A percentile compares a stretch with the other conserved stretches of the same genome.
phyloP scores from a whole-genome alignment of 2,888 invertebrate genomes.

The Acleris cristana region DNA sequence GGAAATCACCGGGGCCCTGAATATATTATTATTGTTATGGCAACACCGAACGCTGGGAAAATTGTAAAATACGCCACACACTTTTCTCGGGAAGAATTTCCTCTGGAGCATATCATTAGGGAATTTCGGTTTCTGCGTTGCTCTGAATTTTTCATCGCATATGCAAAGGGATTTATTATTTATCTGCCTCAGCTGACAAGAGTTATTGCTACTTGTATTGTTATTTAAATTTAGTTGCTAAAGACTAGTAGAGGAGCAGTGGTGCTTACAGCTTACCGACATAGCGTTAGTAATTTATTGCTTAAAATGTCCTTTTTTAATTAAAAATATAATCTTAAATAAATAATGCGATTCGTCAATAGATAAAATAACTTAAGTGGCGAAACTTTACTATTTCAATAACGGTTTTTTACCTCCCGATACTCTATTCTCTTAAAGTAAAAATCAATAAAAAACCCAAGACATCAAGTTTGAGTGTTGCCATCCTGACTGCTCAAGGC shows the following conservation, averaged over 20 bases:
- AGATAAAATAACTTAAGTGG: too few species aligned
- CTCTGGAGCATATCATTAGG: conserved; percentile 55
- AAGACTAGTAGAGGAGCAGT: conserved; percentile 12
- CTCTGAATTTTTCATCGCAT: conserved; percentile 66
- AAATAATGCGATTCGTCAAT: too few species aligned
- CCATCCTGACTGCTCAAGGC: background rate
- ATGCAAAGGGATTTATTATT: conserved; percentile 37
- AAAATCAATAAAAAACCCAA: too few species aligned
- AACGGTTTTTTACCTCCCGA: too few species aligned
- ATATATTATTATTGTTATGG: conserved; percentile 82
- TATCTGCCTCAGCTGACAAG: conserved; percentile 31
- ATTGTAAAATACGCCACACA: conserved; percentile 75
- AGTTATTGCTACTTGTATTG: conserved; percentile 37
- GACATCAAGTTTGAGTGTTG: background rate
- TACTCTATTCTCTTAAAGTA: too few species aligned
- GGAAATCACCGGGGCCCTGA: conserved; percentile 78
- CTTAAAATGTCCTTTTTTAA: background rate
- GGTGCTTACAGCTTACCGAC: background rate
- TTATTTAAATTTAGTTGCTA: conserved; percentile 30
- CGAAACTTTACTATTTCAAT: too few species aligned
- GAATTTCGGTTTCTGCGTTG: conserved; percentile 64
- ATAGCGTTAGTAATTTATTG: background rate
- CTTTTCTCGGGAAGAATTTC: conserved; percentile 47
- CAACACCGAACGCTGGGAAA: conserved; percentile 72
- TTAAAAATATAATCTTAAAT: too few species aligned